Base-by-base conservation (phyloP, 2,113 vertebrate genomes). In the Dromas ardeola region DNA sequence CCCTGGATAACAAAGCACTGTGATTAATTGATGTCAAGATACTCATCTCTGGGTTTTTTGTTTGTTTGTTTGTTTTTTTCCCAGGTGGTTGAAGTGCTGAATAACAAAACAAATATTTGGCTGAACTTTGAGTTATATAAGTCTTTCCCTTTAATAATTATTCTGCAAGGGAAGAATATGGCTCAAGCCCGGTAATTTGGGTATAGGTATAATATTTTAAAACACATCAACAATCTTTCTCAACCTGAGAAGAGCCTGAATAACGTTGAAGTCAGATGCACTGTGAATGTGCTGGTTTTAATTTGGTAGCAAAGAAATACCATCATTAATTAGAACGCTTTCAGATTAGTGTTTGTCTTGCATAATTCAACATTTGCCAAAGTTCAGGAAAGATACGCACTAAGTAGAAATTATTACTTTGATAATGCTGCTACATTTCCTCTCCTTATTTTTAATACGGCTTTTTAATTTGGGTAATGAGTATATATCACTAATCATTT, bases 401-500 rank as follows among this genome's bases (percentile, higher is more conserved):
- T 94, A 97, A 97, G 82, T 94, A 94, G 95, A 95, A 95, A 96
- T 97, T 95, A 97, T 97, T 96, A 86, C 97, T 96, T 95, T 88
- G 95, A 96, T 97, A 97, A 92, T 88, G 81, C 95, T 91, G 89
- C 94, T 96, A 92, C 91, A 90, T 96, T 96, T 96, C 93, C 67
- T 85, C 89, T 93, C 90, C 91, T 95, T 97, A 96, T 91, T 97
- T 97, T 96, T 97, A 93, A 95, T 95, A 96, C 67, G 84, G 87
- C 89, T 97, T 95, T 97, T 97, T 97, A 97, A 97, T 97, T 96
- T 97, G 95, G 89, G 62, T 97, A 97, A 97, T 97, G 91, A 97
- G 81, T 95, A 96, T 96, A 96, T 96, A 95, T 97, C 96, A 97
- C 94, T 91, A 97, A 96, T 96, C 94, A 96, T 96, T 94, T 93